These are phyloP conservation scores for Panagrolaimus sp. DNA, from an alignment of 1,140 invertebrate genomes.

Conservation along the genomic window DNA sequence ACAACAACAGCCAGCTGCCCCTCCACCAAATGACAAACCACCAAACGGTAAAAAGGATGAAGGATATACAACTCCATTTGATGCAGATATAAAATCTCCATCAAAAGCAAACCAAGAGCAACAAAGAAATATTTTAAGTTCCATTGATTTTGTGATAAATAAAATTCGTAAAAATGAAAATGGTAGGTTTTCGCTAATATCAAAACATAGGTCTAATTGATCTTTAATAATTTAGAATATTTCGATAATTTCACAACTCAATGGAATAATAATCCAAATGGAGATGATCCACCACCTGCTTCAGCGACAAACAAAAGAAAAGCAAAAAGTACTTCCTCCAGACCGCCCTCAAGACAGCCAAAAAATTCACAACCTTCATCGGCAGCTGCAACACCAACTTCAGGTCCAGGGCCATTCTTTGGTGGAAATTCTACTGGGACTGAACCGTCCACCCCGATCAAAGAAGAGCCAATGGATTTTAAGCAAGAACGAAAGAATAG, in stretches of 20 bases:
- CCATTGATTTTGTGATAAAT: conserved; percentile 12
- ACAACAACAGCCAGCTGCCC: background rate
- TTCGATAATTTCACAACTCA: background rate
- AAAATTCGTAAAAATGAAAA: conserved; percentile 8
- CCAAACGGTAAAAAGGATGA: background rate
- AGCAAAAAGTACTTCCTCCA: background rate
- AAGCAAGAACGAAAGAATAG: conserved; percentile 4
- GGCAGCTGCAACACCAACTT: background rate
- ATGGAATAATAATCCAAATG: background rate
- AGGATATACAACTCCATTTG: background rate
- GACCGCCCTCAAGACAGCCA: background rate
- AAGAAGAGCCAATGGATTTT: background rate
- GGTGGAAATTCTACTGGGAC: background rate
- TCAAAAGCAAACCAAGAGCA: background rate
- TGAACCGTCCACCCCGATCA: conserved; percentile 5
- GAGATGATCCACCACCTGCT: background rate
- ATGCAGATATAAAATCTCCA: background rate
- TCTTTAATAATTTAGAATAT: background rate
- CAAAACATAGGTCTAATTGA: background rate
- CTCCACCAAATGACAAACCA: no score
- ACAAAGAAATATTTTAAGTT: background rate
- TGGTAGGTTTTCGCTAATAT: background rate
- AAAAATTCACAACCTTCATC: conserved; percentile 11
- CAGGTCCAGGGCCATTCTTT: background rate
- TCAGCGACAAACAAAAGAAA: conserved; percentile 8